Conservation (phyloP, 2,113 vertebrate species). For the Ailurus styani region DNA sequence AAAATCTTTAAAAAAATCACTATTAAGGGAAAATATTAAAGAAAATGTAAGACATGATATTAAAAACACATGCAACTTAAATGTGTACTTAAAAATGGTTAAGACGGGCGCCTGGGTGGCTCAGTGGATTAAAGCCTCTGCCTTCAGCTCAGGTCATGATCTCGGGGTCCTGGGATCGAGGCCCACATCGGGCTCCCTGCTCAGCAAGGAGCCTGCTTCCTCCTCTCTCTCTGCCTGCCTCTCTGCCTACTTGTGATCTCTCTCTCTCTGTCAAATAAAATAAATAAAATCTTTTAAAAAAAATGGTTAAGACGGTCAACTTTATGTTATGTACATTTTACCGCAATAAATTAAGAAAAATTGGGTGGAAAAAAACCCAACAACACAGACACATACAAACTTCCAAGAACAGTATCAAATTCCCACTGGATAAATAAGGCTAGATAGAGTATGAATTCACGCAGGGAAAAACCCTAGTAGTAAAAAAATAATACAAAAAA, state of each 20-base stretch:
- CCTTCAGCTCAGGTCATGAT: no score
- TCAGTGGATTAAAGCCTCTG: no score
- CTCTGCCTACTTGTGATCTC: no score
- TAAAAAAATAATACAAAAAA: neutral
- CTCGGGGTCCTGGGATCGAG: no score
- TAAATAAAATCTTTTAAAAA: neutral
- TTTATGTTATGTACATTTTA: neutral
- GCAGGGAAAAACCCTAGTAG: neutral
- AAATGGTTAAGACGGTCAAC: neutral
- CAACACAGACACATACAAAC: neutral
- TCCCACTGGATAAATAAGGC: neutral
- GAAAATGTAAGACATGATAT: neutral
- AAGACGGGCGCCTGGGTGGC: no score
- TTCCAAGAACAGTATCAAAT: neutral
- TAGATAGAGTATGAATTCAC: neutral
- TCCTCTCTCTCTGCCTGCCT: no score
- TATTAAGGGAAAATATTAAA: neutral
- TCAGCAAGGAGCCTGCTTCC: no score
- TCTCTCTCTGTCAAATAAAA: no score
- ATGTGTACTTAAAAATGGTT: neutral
- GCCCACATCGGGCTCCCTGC: no score
- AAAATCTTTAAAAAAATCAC: no score
- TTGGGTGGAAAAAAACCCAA: neutral
- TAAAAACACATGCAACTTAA: constrained; percentile 1
- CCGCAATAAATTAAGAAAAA: neutral